Conservation (phyloP, 2,888 invertebrate genomes). For the Coelinius sp. region DNA sequence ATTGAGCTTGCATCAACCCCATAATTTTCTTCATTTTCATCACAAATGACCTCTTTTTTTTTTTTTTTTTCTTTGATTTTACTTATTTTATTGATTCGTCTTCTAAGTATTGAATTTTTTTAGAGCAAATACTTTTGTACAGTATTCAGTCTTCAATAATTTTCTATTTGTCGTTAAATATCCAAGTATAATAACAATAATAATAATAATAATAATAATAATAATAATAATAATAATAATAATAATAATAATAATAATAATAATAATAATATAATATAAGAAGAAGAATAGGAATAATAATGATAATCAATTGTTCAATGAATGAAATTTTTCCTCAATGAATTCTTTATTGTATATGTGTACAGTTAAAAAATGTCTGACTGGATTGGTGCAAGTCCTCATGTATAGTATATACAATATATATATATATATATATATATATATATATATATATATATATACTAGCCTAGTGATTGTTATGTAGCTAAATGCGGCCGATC, state of each 20-base stretch:
- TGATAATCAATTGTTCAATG: not conserved
- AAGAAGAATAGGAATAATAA: no score
- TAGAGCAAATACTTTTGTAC: conserved; percentile 7
- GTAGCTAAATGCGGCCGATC: conserved; percentile 67
- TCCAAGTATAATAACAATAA: no score
- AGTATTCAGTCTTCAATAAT: not conserved
- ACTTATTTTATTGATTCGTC: not conserved
- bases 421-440: no score
- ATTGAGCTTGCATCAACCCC: conserved; percentile 60
- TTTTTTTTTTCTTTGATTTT: not conserved
- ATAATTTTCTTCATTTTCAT: conserved; percentile 28
- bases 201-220: no score
- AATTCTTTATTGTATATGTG: not conserved
- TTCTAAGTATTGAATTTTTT: conserved; percentile 32
- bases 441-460: no score
- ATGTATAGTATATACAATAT: conserved; percentile 57
- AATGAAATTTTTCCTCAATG: no score
- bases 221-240: no score
- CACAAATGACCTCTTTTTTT: no score
- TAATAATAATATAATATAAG: no score
- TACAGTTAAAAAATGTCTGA: conserved; percentile 7
- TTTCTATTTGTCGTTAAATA: no score
- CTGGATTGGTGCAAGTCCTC: conserved; percentile 58
- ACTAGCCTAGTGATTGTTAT: conserved; percentile 66
- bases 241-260: no score